Evolutionary conservation across 2,113 vertebrate species (phyloP).

Genomic region (Chaetorhynchus papuensis): DNA sequence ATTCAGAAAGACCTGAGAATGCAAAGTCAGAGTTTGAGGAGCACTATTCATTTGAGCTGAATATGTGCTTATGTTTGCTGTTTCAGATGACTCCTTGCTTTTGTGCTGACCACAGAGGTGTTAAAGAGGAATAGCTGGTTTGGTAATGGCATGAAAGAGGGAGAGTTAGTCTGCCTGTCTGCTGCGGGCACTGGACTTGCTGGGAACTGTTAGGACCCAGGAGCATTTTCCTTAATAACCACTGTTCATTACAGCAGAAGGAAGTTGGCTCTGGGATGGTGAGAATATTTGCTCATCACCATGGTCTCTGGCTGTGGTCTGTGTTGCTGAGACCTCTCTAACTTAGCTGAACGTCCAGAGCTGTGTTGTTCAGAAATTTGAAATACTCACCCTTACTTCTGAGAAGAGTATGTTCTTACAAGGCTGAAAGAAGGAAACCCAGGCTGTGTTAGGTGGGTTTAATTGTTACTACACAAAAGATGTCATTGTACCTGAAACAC

Average conservation of each 20-base stretch:
- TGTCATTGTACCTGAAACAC: neutral
- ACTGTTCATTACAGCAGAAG: neutral
- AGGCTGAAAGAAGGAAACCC: neutral
- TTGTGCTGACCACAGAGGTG: conserved; percentile 9
- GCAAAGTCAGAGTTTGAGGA: conserved; percentile 12
- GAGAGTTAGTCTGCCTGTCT: neutral
- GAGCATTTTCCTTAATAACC: neutral
- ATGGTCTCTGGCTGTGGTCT: neutral
- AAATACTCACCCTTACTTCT: neutral
- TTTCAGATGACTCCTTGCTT: neutral
- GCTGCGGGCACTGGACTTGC: neutral
- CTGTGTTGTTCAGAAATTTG: neutral
- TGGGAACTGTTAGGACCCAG: neutral
- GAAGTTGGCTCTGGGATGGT: neutral
- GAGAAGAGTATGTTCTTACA: neutral
- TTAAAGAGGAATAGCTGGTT: conserved; percentile 41
- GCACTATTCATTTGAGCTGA: neutral
- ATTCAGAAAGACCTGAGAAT: conserved; percentile 10
- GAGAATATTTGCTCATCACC: neutral
- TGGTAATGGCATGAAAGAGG: neutral
- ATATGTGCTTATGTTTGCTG: neutral
- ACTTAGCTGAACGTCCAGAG: neutral
- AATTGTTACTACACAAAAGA: neutral
- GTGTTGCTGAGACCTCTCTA: neutral
- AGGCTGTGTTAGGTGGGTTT: neutral